Conservation (phyloP, 2,888 invertebrate genomes). For the Sipha maydis region DNA sequence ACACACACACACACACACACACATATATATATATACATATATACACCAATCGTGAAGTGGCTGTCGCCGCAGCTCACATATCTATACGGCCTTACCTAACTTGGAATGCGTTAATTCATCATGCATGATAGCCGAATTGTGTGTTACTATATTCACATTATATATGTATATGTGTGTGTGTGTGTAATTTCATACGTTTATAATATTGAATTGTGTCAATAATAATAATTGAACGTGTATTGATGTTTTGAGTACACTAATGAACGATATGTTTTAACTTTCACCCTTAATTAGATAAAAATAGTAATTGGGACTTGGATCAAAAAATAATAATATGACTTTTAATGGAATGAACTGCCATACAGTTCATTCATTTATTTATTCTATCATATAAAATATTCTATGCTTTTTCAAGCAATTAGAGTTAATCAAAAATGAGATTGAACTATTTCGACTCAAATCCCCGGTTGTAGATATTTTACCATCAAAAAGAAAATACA, state of each 20-base stretch:
- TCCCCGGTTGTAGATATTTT: no score
- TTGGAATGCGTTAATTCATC: conserved; percentile 57
- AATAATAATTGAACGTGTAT: neutral
- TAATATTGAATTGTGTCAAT: neutral
- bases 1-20: no score
- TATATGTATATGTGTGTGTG: neutral
- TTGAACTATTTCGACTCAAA: no score
- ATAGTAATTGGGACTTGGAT: no score
- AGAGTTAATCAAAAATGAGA: no score
- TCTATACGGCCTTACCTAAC: conserved; percentile 15
- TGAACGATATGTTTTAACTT: neutral
- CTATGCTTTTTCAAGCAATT: no score
- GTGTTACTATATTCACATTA: conserved; percentile 1
- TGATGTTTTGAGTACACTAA: conserved; percentile 12
- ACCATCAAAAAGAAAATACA: no score
- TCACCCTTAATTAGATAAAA: neutral
- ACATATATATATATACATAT: neutral
- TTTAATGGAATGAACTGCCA: no score
- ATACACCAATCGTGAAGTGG: neutral
- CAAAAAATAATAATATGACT: no score
- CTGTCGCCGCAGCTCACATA: neutral
- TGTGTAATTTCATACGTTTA: neutral
- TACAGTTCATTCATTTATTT: no score
- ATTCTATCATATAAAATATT: no score
- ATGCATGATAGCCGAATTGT: conserved; percentile 36